Evolutionary conservation across 2,113 vertebrate genomes (phyloP).

Genomic region (Trogon melanurus): DNA sequence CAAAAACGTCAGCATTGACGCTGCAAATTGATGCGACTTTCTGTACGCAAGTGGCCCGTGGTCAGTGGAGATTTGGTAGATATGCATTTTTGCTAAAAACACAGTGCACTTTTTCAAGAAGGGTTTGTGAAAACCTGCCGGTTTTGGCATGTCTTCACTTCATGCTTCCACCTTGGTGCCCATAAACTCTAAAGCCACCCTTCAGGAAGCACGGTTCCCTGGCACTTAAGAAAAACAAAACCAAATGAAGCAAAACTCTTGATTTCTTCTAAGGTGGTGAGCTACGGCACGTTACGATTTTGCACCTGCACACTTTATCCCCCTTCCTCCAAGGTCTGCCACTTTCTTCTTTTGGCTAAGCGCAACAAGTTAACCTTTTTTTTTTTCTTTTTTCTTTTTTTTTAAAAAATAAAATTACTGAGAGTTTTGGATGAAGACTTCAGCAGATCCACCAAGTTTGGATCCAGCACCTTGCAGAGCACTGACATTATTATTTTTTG

Average conservation of each 20-base stretch:
- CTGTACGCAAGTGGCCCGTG: conserved; percentile 5
- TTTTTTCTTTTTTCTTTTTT: neutral
- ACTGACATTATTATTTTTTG: neutral
- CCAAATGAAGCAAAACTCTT: neutral
- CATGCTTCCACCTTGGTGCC: conserved; percentile 19
- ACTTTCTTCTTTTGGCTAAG: neutral
- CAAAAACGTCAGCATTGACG: conserved; percentile 45
- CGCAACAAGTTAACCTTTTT: neutral
- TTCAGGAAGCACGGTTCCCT: neutral
- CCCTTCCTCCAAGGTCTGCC: neutral
- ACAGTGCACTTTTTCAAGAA: neutral
- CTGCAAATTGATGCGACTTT: conserved; percentile 43
- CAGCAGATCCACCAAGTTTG: conserved; percentile 11
- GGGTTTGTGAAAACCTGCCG: neutral
- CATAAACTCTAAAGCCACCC: neutral
- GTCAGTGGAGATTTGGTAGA: conserved; percentile 72
- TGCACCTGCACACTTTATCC: neutral
- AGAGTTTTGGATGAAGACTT: conserved; percentile 10
- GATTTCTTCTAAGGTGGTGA: neutral
- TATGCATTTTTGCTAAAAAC: conserved; percentile 24
- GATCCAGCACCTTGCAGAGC: conserved; percentile 31
- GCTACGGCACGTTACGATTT: neutral
- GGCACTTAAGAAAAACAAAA: neutral
- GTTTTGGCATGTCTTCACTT: conserved; percentile 24
- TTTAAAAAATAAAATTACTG: neutral